Percentiles rank a stretch among this genome's conserved stretches.
Evolutionary conservation across 2,888 invertebrate species (phyloP).

Genomic region (Noctua janthe): DNA sequence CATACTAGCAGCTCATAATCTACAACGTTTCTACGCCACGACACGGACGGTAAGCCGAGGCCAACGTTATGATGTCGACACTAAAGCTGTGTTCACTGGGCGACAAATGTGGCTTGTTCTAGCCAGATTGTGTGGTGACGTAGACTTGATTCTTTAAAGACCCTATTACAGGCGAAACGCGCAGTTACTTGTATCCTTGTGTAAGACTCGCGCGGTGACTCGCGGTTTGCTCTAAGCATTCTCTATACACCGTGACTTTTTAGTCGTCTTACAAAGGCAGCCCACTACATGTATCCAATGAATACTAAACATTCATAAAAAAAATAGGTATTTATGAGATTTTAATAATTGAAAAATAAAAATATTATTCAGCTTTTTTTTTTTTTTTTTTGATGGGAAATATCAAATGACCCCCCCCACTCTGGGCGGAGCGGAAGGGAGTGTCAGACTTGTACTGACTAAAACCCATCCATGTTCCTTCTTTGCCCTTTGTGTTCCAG

Average conservation of each 20-base stretch:
- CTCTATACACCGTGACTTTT: background rate
- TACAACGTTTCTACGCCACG: constrained; percentile 25
- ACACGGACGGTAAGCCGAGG: constrained; percentile 21
- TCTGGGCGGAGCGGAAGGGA: too few species aligned
- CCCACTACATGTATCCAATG: too few species aligned
- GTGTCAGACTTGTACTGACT: too few species aligned
- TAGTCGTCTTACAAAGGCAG: too few species aligned
- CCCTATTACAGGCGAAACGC: background rate
- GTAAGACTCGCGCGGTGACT: background rate
- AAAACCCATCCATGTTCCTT: too few species aligned
- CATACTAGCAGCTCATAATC: constrained; percentile 31
- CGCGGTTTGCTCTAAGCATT: background rate
- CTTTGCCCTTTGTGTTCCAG: too few species aligned
- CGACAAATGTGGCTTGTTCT: constrained; percentile 38
- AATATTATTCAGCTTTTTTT: too few species aligned
- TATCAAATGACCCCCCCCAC: too few species aligned
- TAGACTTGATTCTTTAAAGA: background rate
- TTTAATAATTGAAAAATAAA: too few species aligned
- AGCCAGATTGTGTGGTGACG: background rate
- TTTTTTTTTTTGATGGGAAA: too few species aligned
- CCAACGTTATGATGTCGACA: constrained; percentile 21
- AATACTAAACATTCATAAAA: too few species aligned
- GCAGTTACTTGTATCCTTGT: background rate
- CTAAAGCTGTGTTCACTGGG: constrained; percentile 31
- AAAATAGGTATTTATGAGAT: too few species aligned